These are phyloP conservation scores for Bellardia bayeri DNA, from an alignment of 2,888 invertebrate species.

Conservation along the genomic window DNA sequence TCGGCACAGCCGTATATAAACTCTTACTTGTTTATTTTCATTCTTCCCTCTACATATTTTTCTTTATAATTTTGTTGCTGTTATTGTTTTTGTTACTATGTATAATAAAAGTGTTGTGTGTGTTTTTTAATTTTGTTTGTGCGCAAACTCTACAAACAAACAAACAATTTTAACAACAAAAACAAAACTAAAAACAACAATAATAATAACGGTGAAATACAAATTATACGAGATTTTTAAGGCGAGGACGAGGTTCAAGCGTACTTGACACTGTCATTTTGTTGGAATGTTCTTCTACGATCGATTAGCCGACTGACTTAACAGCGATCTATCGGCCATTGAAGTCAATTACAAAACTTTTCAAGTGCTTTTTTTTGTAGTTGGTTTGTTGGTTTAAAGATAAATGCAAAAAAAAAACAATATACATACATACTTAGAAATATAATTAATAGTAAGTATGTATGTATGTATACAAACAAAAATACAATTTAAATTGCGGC, in stretches of 20 bases:
- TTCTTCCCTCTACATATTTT: not conserved
- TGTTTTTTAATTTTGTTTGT: slow-evolving; percentile 41
- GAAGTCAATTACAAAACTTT: not conserved
- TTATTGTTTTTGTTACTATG: slow-evolving; percentile 37
- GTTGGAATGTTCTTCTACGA: slow-evolving; percentile 35
- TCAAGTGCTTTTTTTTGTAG: not conserved
- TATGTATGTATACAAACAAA: too few relatives aligned
- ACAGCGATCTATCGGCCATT: slow-evolving; percentile 8
- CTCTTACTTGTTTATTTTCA: too few relatives aligned
- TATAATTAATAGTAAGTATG: too few relatives aligned
- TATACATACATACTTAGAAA: too few relatives aligned
- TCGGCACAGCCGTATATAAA: too few relatives aligned
- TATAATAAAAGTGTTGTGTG: slow-evolving; percentile 43
- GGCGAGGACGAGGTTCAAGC: slow-evolving; percentile 56
- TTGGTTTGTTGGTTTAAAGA: too few relatives aligned
- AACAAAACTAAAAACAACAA: not conserved
- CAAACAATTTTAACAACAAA: not conserved
- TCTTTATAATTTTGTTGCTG: slow-evolving; percentile 36
- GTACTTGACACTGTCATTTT: slow-evolving; percentile 56
- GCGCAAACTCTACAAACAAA: slow-evolving; percentile 60
- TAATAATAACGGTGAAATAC: slow-evolving; percentile 27
- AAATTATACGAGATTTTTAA: slow-evolving; percentile 20
- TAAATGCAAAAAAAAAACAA: too few relatives aligned
- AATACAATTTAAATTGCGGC: not conserved
- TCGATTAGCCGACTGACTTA: slow-evolving; percentile 28